Conservation (phyloP, 2,113 vertebrate species). For the Rallus limicola region DNA sequence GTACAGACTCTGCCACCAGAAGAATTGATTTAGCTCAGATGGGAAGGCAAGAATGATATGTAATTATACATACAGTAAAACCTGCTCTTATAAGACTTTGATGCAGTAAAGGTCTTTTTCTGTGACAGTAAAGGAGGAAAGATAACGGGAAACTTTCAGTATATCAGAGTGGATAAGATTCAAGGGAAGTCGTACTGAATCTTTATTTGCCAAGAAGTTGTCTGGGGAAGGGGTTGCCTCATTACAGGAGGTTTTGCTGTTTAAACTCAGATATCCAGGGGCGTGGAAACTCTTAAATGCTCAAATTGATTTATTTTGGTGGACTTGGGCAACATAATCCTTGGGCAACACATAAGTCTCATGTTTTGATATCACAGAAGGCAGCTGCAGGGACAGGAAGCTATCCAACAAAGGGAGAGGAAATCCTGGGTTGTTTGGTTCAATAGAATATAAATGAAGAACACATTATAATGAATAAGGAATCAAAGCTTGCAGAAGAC, state of each 20-base stretch:
- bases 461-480: conserved; percentile 28
- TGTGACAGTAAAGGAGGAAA: background rate
- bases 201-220: background rate
- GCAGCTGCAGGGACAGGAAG: conserved; percentile 59
- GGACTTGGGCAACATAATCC: background rate
- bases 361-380: conserved; percentile 30
- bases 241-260: background rate
- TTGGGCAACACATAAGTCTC: background rate
- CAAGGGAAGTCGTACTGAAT: background rate
- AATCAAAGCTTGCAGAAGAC: conserved; percentile 43
- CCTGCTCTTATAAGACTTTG: background rate
- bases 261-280: background rate
- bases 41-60: background rate
- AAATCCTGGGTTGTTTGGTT: conserved; percentile 49
- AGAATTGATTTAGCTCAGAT: conserved; percentile 14
- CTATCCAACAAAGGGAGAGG: conserved; percentile 40
- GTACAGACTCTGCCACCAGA: conserved; percentile 13
- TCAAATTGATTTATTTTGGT: conserved; percentile 26
- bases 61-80: background rate
- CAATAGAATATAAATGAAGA: conserved; percentile 60
- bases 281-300: background rate
- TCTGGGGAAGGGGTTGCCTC: background rate
- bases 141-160: background rate
- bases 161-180: background rate
- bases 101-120: background rate